Conservation (phyloP, 1,140 invertebrate species). For the Aphelinus atriplicis region DNA sequence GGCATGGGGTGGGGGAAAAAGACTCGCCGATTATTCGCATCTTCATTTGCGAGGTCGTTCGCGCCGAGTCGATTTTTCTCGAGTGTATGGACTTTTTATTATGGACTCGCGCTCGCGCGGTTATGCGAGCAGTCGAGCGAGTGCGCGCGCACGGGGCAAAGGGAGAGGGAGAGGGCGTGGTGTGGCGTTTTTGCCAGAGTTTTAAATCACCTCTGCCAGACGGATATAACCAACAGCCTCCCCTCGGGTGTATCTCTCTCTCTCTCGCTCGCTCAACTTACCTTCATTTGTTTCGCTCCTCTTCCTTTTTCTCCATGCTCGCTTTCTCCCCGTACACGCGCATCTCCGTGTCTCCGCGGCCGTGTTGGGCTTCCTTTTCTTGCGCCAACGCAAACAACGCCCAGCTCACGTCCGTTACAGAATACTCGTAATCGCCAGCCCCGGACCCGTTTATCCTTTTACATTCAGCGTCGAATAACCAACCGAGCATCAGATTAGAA, state of each 20-base stretch:
- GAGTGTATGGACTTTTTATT: conserved; percentile 6
- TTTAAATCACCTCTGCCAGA: conserved; percentile 59
- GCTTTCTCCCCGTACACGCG: conserved; percentile 5
- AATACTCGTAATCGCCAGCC: conserved; percentile 4
- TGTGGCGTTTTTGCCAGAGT: conserved; percentile 48
- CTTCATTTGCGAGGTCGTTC: conserved; percentile 56
- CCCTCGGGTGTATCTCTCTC: conserved; percentile 35
- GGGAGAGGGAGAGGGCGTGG: conserved; percentile 41
- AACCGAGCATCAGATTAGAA: no score
- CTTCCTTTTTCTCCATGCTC: conserved; percentile 1
- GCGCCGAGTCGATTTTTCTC: conserved; percentile 54
- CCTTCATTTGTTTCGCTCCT: conserved; percentile 34
- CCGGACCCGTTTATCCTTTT: no score
- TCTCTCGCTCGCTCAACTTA: conserved; percentile 40
- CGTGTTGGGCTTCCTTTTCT: background rate
- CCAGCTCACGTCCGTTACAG: background rate
- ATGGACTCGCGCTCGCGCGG: background rate
- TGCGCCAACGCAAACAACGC: background rate
- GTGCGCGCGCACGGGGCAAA: conserved; percentile 16
- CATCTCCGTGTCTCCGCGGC: conserved; percentile 12
- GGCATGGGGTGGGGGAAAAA: no score
- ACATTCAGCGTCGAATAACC: no score
- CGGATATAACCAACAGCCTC: conserved; percentile 51
- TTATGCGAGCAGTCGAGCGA: background rate
- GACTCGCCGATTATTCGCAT: conserved; percentile 52